Evolutionary conservation across 1,140 invertebrate genomes (phyloP).

Genomic region (Drosophila equinoxialis): DNA sequence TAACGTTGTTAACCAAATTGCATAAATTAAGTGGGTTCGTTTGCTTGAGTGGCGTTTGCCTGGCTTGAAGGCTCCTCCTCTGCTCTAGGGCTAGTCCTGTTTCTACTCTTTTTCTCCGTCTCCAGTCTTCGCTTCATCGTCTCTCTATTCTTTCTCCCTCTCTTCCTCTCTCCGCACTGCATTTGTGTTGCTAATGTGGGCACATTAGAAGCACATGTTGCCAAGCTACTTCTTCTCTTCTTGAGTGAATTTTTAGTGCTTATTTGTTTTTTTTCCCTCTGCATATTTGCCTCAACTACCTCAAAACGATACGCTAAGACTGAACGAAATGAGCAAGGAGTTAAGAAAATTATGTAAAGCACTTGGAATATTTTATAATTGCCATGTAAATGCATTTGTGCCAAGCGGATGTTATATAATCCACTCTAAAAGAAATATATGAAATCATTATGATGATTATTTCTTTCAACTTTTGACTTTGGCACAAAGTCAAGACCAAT

Average conservation of each 20-base stretch:
- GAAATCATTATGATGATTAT: conserved; percentile 13
- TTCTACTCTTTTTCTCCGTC: background rate
- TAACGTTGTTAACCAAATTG: conserved; percentile 82
- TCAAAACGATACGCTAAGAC: background rate
- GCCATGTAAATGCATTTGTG: conserved; percentile 16
- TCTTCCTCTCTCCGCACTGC: conserved; percentile 28
- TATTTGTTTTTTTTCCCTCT: background rate
- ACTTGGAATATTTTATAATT: conserved; percentile 26
- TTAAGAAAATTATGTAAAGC: conserved; percentile 9
- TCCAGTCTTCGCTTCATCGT: background rate
- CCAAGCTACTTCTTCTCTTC: conserved; percentile 15
- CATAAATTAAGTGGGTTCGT: conserved; percentile 81
- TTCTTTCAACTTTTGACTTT: conserved; percentile 19
- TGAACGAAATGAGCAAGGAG: conserved; percentile 7
- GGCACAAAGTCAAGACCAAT: conserved; percentile 23
- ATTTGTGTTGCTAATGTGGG: conserved; percentile 76
- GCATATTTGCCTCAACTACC: background rate
- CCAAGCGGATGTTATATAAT: conserved; percentile 7
- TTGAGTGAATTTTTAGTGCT: conserved; percentile 23
- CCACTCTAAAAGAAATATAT: background rate
- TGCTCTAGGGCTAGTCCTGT: background rate
- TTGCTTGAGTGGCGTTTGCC: conserved; percentile 72
- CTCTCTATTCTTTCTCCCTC: background rate
- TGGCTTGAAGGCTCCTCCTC: conserved; percentile 36
- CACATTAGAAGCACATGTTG: conserved; percentile 79